These are phyloP conservation scores for Drosophila ohnishii DNA, from an alignment of 1,140 invertebrate genomes.

Conservation along the genomic window DNA sequence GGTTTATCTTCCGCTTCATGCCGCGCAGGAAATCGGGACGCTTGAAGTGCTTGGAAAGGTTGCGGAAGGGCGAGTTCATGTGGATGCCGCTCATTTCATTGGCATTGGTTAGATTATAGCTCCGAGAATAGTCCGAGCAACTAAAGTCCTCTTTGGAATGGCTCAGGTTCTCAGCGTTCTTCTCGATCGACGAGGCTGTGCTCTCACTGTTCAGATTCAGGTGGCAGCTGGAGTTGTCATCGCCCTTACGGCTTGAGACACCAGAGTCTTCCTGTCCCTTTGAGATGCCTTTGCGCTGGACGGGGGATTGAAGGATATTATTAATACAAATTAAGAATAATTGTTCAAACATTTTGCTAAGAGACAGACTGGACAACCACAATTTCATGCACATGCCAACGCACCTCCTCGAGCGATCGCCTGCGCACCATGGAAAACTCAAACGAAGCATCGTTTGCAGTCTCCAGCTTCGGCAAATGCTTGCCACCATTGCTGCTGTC, in stretches of 20 bases:
- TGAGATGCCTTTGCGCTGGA: slow-evolving; percentile 64
- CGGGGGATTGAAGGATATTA: neutral
- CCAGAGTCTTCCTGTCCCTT: slow-evolving; percentile 79
- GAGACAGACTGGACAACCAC: slow-evolving; percentile 20
- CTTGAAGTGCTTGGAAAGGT: slow-evolving; percentile 77
- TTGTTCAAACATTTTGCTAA: neutral
- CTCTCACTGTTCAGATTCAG: slow-evolving; percentile 72
- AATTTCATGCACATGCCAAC: slow-evolving; percentile 45
- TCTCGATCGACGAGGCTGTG: slow-evolving; percentile 79
- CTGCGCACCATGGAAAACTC: slow-evolving; percentile 81
- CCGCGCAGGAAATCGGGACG: slow-evolving; percentile 82
- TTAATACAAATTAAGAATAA: neutral
- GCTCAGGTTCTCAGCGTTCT: slow-evolving; percentile 70
- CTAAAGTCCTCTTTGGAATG: slow-evolving; percentile 78
- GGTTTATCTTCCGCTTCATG: slow-evolving; percentile 85
- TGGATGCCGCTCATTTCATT: slow-evolving; percentile 77
- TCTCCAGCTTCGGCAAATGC: slow-evolving; percentile 62
- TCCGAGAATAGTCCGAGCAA: slow-evolving; percentile 78
- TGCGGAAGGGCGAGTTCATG: slow-evolving; percentile 80
- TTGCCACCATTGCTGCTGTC: slow-evolving; percentile 58
- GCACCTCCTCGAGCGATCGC: slow-evolving; percentile 79
- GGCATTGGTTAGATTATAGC: slow-evolving; percentile 73
- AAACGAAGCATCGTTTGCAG: slow-evolving; percentile 68
- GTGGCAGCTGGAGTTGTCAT: slow-evolving; percentile 67
- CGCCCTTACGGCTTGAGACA: slow-evolving; percentile 79